phyloP scores from a whole-genome alignment of 2,113 vertebrate species.

The Semicossyphus pulcher region DNA sequence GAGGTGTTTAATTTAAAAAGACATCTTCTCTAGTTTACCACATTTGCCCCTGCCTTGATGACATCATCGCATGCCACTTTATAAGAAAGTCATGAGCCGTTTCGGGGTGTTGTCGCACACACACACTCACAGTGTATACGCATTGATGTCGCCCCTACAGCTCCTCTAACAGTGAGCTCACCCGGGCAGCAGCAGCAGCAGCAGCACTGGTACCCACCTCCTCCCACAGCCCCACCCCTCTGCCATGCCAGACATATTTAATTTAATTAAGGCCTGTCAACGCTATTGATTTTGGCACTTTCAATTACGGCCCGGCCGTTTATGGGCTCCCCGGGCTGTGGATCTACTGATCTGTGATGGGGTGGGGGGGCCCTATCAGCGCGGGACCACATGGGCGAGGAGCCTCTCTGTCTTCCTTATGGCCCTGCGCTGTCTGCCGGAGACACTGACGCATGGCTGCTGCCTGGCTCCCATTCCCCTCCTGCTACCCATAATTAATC shows the following conservation, averaged over 20 bases:
- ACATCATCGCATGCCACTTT: conserved; percentile 24
- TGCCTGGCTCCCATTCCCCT: conserved; percentile 88
- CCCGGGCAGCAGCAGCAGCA: conserved; percentile 9
- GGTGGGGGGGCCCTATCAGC: conserved; percentile 90
- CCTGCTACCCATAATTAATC: conserved; percentile 98
- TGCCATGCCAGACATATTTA: conserved; percentile 91
- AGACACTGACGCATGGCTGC: conserved; percentile 91
- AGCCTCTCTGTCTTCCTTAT: conserved; percentile 93
- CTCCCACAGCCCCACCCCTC: conserved; percentile 35
- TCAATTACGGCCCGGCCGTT: conserved; percentile 92
- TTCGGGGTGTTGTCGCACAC: conserved; percentile 28
- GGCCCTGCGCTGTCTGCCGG: conserved; percentile 88
- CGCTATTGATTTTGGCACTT: conserved; percentile 99
- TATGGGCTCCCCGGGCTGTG: conserved; percentile 88
- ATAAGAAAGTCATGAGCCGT: background rate
- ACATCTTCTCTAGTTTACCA: background rate
- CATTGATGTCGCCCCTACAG: conserved; percentile 36
- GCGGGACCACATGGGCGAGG: conserved; percentile 92
- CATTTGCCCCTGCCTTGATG: conserved; percentile 1
- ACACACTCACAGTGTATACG: conserved; percentile 19
- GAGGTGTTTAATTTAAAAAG: background rate
- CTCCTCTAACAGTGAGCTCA: conserved; percentile 61
- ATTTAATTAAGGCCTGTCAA: conserved; percentile 98
- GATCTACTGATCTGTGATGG: conserved; percentile 99
- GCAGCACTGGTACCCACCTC: conserved; percentile 46